phyloP scores from a whole-genome alignment of 2,113 vertebrate genomes.

The Monopterus albus region DNA sequence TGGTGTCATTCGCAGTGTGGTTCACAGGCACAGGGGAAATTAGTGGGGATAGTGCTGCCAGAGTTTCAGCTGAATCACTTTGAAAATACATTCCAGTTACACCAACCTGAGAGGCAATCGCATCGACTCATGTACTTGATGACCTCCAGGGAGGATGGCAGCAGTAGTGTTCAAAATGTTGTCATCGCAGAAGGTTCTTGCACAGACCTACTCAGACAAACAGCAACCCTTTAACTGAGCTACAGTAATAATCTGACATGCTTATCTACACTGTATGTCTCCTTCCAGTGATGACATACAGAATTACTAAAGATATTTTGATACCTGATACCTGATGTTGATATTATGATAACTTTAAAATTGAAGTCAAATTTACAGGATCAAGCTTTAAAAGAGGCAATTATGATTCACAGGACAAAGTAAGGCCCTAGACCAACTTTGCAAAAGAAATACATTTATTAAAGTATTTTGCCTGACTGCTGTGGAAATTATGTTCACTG shows the following conservation, averaged over 20 bases:
- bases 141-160: constrained; percentile 40
- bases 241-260: constrained; percentile 8
- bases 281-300: too few species aligned
- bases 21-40: constrained; percentile 66
- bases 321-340: too few species aligned
- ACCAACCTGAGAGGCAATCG: constrained; percentile 46
- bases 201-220: not conserved
- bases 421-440: too few species aligned
- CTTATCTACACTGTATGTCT: constrained; percentile 5
- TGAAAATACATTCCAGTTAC: constrained; percentile 51
- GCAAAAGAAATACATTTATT: too few species aligned
- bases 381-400: not conserved
- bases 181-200: constrained; percentile 6
- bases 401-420: too few species aligned
- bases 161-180: constrained; percentile 18
- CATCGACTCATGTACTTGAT: constrained; percentile 40
- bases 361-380: too few species aligned
- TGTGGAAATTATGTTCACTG: too few species aligned
- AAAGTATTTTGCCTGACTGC: too few species aligned
- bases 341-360: too few species aligned
- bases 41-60: constrained; percentile 44
- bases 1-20: constrained; percentile 24
- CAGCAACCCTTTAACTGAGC: constrained; percentile 4
- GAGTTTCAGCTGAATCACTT: constrained; percentile 38
- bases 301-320: not conserved